Evolutionary conservation across 1,140 invertebrate species (phyloP).

Genomic region (Saccostrea glomerata): DNA sequence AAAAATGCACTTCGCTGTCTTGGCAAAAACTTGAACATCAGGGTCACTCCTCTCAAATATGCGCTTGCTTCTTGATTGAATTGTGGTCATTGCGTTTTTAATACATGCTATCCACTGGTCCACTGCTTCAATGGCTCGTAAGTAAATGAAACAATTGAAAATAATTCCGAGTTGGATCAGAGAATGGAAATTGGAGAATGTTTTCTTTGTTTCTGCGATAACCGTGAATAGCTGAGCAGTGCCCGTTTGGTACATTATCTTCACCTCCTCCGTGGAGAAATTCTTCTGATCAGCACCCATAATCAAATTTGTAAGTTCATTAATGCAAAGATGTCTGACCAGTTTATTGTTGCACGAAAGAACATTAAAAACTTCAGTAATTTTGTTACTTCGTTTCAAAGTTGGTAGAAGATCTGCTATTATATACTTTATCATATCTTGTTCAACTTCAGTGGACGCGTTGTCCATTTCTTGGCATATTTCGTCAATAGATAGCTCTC

Average conservation of each 20-base stretch:
- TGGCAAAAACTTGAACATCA: neutral
- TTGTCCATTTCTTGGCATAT: neutral
- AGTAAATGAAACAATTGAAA: neutral
- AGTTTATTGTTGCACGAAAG: neutral
- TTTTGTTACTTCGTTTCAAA: neutral
- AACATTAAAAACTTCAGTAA: neutral
- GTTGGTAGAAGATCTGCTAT: neutral
- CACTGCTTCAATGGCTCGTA: neutral
- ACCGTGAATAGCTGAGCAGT: neutral
- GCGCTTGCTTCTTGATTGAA: neutral
- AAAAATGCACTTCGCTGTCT: neutral
- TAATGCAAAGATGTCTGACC: neutral
- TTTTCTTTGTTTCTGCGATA: neutral
- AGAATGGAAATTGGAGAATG: neutral
- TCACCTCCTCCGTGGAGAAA: neutral
- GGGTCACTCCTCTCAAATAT: neutral
- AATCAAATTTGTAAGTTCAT: neutral
- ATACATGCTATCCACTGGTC: neutral
- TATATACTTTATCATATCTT: neutral
- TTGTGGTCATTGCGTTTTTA: neutral
- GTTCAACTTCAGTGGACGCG: neutral
- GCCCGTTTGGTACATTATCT: neutral
- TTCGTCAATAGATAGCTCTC: neutral
- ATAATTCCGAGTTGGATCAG: neutral
- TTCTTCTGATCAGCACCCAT: neutral